Evolutionary conservation across 2,113 vertebrate species (phyloP), one percentile per base, ranked within the genome.

Genomic region (Paratilapia polleni): DNA sequence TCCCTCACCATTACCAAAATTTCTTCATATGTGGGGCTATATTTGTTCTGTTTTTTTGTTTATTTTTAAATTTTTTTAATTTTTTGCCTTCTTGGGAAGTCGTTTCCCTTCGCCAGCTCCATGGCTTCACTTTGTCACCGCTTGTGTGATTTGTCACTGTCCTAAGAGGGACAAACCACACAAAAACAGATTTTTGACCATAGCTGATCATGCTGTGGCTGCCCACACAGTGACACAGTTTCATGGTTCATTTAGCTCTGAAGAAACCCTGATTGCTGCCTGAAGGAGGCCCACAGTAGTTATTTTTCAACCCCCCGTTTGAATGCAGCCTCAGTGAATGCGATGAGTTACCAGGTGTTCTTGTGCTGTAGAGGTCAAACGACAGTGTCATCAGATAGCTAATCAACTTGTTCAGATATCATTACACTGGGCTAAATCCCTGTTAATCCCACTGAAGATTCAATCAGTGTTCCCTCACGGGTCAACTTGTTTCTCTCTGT

Each of bases 331-430:
- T 8, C 15, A 73, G 81, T 19, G 14, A 80, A 84, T 61, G 75
- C 26, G 56, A 75, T 5, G 70, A 89, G 86, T 81, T 88, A 64
- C 60, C 80, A 80, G 85, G 80, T 84, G 91, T 90, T 88, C 80
- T 94, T 90, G 87, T 89, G 78, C 90, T 89, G 88, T 89, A 61
- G 93, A 94, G 94, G 94, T 94, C 93, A 94, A 90, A 91, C 79
- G 47, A 86, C 82, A 81, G 86, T 93, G 92, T 90, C 92, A 93
- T 94, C 92, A 93, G 93, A 93, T 93, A 92, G 93, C 90, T 93
- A 93, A 95, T 94, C 92, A 95, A 91, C 88, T 94, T 90, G 79
- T 94, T 93, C 91, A 91, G 90, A 93, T 94, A 92, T 94, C 93
- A 94, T 94, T 94, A 93, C 93, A 93, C 91, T 81, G 78, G 83